These are phyloP conservation scores for Penaeus vannamei DNA, from an alignment of 1,140 invertebrate species.

Conservation along the genomic window DNA sequence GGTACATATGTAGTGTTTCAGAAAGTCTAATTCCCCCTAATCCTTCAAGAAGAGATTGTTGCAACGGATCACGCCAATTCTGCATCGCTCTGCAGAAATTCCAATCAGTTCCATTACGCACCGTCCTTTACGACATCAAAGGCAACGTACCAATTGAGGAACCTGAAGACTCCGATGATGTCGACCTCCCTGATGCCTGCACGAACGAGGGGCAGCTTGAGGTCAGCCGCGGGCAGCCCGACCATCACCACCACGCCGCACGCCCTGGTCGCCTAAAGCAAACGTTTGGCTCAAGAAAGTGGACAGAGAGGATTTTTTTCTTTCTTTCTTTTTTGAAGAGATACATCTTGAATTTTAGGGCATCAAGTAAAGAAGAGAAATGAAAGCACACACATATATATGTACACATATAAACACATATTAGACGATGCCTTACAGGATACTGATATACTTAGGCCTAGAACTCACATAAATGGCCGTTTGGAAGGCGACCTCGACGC, in stretches of 20 bases:
- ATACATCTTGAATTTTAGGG: too few relatives aligned
- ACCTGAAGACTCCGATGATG: slow-evolving; percentile 86
- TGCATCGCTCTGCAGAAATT: background rate
- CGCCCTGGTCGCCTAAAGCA: slow-evolving; percentile 83
- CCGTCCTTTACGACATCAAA: background rate
- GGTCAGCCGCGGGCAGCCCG: slow-evolving; percentile 84
- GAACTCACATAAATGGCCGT: slow-evolving; percentile 81
- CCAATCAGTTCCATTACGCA: background rate
- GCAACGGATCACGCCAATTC: background rate
- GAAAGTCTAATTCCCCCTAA: too few relatives aligned
- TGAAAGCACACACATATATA: too few relatives aligned
- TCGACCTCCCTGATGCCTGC: slow-evolving; percentile 89
- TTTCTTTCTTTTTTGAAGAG: too few relatives aligned
- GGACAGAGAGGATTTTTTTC: background rate
- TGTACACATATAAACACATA: background rate
- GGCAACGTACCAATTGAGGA: slow-evolving; percentile 69
- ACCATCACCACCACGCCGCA: slow-evolving; percentile 89
- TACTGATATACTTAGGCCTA: too few relatives aligned
- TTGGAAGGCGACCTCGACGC: slow-evolving; percentile 83
- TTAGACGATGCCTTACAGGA: too few relatives aligned
- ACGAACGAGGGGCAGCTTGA: slow-evolving; percentile 85
- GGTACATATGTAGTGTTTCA: too few relatives aligned
- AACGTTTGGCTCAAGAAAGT: background rate
- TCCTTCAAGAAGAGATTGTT: background rate
- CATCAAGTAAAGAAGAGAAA: too few relatives aligned